Percentiles rank a stretch among this genome's conserved stretches.
These are phyloP conservation scores for Aphelinus atriplicis DNA, from an alignment of 1,140 invertebrate species.

Conservation along the genomic window DNA sequence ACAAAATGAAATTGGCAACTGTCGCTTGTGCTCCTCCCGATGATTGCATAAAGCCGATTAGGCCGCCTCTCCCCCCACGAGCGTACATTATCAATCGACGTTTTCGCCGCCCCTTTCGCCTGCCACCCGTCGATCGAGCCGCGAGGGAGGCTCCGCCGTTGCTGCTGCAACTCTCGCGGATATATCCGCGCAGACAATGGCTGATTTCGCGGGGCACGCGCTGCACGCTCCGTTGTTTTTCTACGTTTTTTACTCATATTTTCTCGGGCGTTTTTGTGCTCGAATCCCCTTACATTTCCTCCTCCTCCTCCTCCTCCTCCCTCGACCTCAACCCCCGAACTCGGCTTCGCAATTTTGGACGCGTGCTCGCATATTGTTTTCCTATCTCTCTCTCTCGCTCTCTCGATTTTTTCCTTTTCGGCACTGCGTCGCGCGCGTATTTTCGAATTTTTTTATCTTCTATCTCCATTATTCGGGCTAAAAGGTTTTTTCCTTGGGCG, in stretches of 20 bases:
- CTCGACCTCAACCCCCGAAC: constrained; percentile 18
- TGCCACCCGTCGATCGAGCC: constrained; percentile 26
- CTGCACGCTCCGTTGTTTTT: constrained; percentile 1
- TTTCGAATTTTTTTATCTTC: too few relatives aligned
- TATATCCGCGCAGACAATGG: constrained; percentile 16
- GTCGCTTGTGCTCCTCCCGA: not conserved
- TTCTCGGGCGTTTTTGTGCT: not conserved
- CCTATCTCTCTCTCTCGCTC: not conserved
- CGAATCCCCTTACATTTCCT: constrained; percentile 19
- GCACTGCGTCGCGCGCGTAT: too few relatives aligned
- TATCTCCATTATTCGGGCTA: too few relatives aligned
- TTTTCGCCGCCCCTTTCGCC: constrained; percentile 39
- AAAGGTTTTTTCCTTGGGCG: too few relatives aligned
- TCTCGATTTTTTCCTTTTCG: not conserved
- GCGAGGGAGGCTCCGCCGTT: constrained; percentile 7
- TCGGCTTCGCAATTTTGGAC: too few relatives aligned
- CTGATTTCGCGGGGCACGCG: not conserved
- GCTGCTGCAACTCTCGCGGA: not conserved
- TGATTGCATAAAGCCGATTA: constrained; percentile 57
- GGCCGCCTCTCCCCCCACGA: constrained; percentile 23
- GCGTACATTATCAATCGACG: constrained; percentile 57
- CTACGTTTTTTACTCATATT: constrained; percentile 1
- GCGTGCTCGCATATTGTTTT: too few relatives aligned
- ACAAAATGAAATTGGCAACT: too few relatives aligned
- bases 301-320: constrained; percentile 41